A percentile compares a stretch with the other conserved stretches of the same genome.
Evolutionary conservation across 2,888 invertebrate species (phyloP).

Genomic region (Hesperia comma): DNA sequence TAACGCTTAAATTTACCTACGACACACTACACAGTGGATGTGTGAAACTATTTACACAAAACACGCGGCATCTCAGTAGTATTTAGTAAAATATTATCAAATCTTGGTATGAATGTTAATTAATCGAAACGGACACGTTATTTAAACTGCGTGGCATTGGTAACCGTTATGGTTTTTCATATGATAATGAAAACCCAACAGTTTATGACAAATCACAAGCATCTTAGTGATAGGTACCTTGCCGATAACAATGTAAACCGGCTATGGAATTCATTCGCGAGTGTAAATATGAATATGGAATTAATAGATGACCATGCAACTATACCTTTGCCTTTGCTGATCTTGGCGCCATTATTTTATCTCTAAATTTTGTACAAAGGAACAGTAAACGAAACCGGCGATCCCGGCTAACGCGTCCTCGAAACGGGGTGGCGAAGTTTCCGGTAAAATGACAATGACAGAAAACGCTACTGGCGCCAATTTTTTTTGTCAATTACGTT

Average conservation of each 20-base stretch:
- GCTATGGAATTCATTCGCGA: constrained; percentile 47
- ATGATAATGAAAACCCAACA: constrained; percentile 28
- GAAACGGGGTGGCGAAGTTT: constrained; percentile 64
- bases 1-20: not conserved
- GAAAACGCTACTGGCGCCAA: constrained; percentile 66
- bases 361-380: constrained; percentile 45
- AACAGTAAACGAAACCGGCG: constrained; percentile 47
- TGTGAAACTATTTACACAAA: not conserved
- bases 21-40: constrained; percentile 1
- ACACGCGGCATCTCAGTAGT: constrained; percentile 19
- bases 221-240: constrained; percentile 42
- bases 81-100: not conserved
- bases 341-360: constrained; percentile 68
- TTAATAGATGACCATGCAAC: constrained; percentile 29
- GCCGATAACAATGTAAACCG: constrained; percentile 62
- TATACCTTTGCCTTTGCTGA: constrained; percentile 73
- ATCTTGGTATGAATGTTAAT: not conserved
- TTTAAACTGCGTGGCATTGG: constrained; percentile 14
- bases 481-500: constrained; percentile 47
- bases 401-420: constrained; percentile 49
- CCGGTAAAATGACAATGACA: constrained; percentile 76
- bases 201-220: constrained; percentile 42
- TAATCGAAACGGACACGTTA: constrained; percentile 16
- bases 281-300: constrained; percentile 39
- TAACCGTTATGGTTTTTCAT: constrained; percentile 19